Evolutionary conservation across 1,140 invertebrate genomes (phyloP).

Genomic region (Arion vulgaris): DNA sequence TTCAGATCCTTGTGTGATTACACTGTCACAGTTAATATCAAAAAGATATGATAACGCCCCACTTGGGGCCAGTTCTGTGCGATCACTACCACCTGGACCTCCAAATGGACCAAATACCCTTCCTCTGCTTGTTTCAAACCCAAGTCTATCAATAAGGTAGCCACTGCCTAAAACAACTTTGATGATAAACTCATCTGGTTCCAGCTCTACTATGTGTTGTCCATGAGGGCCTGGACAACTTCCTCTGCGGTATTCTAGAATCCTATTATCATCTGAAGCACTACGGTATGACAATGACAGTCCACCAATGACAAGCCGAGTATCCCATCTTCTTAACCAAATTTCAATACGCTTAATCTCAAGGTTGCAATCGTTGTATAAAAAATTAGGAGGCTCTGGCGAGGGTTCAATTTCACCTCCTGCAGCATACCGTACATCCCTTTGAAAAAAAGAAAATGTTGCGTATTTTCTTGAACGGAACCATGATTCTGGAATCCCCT

Average conservation of each 20-base stretch:
- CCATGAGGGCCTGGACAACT: background rate
- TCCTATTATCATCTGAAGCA: background rate
- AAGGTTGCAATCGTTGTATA: background rate
- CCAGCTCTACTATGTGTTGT: background rate
- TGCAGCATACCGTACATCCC: constrained; percentile 6
- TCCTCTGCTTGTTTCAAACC: constrained; percentile 27
- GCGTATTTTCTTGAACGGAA: constrained; percentile 1
- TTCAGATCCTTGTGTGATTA: background rate
- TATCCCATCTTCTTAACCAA: constrained; percentile 29
- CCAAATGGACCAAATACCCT: constrained; percentile 16
- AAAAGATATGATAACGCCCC: background rate
- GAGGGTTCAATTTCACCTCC: background rate
- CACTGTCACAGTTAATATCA: constrained; percentile 26
- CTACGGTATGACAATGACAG: constrained; percentile 1
- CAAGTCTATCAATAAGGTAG: constrained; percentile 23
- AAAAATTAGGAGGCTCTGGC: background rate
- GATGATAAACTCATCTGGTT: constrained; percentile 26
- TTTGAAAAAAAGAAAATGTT: background rate
- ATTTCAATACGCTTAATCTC: constrained; percentile 12
- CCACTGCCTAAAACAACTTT: constrained; percentile 28
- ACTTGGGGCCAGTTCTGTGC: background rate
- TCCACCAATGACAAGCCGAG: constrained; percentile 15
- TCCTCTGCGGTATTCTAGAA: background rate
- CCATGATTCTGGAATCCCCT: constrained; percentile 17
- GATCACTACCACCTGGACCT: background rate